A percentile compares a stretch with the other conserved stretches of the same genome.
phyloP scores from a whole-genome alignment of 2,888 invertebrate genomes.

The Thera obeliscata region DNA sequence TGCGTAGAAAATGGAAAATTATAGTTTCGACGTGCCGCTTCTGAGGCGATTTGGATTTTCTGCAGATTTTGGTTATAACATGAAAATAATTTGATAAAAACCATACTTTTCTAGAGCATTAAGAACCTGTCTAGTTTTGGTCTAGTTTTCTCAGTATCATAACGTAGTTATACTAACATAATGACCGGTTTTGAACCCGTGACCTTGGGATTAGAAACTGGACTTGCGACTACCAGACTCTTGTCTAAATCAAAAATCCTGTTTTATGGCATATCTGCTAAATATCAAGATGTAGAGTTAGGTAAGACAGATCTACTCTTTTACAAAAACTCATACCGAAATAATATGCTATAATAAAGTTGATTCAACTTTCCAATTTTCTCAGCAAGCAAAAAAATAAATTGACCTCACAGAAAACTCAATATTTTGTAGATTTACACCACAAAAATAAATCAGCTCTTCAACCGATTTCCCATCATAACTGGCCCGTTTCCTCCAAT shows the following conservation, averaged over 20 bases:
- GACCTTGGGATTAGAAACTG: too few species aligned
- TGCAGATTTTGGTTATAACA: conserved; percentile 3
- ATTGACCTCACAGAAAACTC: conserved; percentile 26
- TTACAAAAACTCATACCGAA: too few species aligned
- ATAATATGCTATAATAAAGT: neutral
- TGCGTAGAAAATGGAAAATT: conserved; percentile 28
- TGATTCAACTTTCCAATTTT: conserved; percentile 21
- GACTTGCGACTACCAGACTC: too few species aligned
- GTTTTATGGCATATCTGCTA: too few species aligned
- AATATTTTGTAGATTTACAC: conserved; percentile 35
- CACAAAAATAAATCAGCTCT: conserved; percentile 31
- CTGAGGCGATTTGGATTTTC: conserved; percentile 2
- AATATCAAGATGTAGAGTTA: too few species aligned
- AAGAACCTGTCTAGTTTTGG: too few species aligned
- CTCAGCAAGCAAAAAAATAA: conserved; percentile 26
- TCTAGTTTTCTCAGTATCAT: too few species aligned
- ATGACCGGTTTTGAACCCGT: too few species aligned
- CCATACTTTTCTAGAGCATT: too few species aligned
- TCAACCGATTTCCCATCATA: conserved; percentile 40
- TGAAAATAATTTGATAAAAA: conserved; percentile 4
- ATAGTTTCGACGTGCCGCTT: conserved; percentile 32
- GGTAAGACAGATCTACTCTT: too few species aligned
- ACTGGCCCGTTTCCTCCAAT: conserved; percentile 45
- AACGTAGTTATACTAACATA: too few species aligned
- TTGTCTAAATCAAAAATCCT: too few species aligned